Evolutionary conservation across 2,797 vertebrate species (phyloP).

Genomic region (Argentina silus): DNA sequence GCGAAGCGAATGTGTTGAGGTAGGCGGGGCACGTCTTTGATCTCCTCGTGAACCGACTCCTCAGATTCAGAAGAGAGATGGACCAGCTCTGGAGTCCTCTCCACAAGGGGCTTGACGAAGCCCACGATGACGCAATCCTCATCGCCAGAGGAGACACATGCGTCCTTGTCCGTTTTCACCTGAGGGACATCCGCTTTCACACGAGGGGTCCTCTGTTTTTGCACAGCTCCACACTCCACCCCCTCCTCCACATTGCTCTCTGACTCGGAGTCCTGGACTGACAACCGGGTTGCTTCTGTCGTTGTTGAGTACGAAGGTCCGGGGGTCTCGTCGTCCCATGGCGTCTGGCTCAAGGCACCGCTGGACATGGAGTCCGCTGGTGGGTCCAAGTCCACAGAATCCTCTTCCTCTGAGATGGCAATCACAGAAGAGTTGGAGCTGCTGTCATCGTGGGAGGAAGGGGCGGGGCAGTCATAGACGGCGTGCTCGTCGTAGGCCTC

Average conservation of each 20-base stretch:
- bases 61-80: conserved; percentile 92
- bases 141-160: conserved; percentile 62
- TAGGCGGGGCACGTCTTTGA: conserved; percentile 56
- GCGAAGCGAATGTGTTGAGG: conserved; percentile 80
- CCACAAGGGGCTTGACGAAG: conserved; percentile 86
- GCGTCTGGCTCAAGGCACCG: conserved; percentile 74
- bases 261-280: conserved; percentile 79
- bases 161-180: conserved; percentile 44
- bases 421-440: conserved; percentile 87
- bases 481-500: conserved; percentile 92
- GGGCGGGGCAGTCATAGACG: conserved; percentile 88
- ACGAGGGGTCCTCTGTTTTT: conserved; percentile 45
- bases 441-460: conserved; percentile 88
- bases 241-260: conserved; percentile 84
- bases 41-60: conserved; percentile 74
- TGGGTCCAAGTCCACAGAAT: conserved; percentile 66
- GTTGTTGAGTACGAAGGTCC: conserved; percentile 90
- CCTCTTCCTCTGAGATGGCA: conserved; percentile 83
- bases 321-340: conserved; percentile 96
- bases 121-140: conserved; percentile 91
- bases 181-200: conserved; percentile 40
- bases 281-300: conserved; percentile 74
- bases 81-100: conserved; percentile 93
- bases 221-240: conserved; percentile 43
- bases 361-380: conserved; percentile 61